Evolutionary conservation across 2,888 invertebrate genomes (phyloP), one percentile per base, ranked within the genome.

Genomic region (Andrena camellia): DNA sequence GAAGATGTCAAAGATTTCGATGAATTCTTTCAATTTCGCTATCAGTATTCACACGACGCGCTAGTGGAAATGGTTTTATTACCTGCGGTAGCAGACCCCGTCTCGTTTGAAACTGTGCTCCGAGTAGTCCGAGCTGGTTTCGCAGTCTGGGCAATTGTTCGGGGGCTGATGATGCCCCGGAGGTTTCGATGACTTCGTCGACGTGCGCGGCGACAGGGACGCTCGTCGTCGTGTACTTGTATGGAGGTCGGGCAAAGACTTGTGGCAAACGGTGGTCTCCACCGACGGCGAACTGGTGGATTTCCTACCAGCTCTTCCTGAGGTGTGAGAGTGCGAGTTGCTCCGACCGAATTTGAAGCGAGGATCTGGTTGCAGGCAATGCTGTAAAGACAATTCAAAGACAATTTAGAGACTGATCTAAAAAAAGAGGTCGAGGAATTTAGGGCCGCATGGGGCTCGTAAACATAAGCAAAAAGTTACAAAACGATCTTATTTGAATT

Each of bases 171-270:
- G 91, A 85, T 92, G 91, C 8, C 87, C 84, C 60, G 89, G 82
- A 17, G 86, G 86, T 77, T 91, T 92, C 17, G 92, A 88, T 69
- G 92, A 91, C 81, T 93, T 93, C 20, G 91, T 91, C 31, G 94
- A 93, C 20, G 93, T 89, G 57, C 94, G 90, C 7, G 94, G 94
- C 70, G 94, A 94, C 57, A 94, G 83, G 3, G 94, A 94, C 10
- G 94, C 90, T 26, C 94, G 90, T 48, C 94, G 91, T 73, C 93
- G 89, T 42, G 93, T 93, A 75, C 92, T 94, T 20, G 96, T 96
- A 90, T 97, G 97, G 69, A 97, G 94, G 92, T 97, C 97, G 0
- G 98, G 98, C 89, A 98, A 94, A 50, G 98, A 98, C 92, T 98
- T 98, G 95, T 98, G 98, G 90, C 95, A 95, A 57, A 95, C 94